Conservation (phyloP, 2,888 invertebrate species). For the Brachyptera putata region DNA sequence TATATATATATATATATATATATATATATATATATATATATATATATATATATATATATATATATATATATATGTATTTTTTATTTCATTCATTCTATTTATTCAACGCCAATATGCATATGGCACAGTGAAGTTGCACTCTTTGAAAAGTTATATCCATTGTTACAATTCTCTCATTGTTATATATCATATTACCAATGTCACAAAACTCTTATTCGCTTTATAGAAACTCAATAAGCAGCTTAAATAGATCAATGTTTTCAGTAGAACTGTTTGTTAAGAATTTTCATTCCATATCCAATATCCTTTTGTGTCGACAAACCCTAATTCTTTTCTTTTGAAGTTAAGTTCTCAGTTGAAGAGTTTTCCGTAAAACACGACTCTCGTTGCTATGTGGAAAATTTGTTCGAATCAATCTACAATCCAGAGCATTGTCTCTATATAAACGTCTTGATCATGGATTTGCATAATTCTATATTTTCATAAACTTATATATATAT, state of each 20-base stretch:
- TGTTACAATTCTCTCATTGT: conserved; percentile 1
- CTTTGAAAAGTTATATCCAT: not conserved
- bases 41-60: too few species aligned
- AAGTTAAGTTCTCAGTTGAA: conserved; percentile 10
- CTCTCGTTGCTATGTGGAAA: too few species aligned
- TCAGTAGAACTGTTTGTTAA: conserved; percentile 4
- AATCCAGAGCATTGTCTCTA: not conserved
- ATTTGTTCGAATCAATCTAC: too few species aligned
- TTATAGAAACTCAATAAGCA: conserved; percentile 14
- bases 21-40: too few species aligned
- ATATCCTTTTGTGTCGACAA: conserved; percentile 10
- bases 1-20: too few species aligned
- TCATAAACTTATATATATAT: too few species aligned
- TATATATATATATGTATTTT: too few species aligned
- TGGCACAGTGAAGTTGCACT: not conserved
- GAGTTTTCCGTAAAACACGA: too few species aligned
- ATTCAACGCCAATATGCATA: too few species aligned
- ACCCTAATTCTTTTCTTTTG: too few species aligned
- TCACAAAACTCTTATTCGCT: conserved; percentile 10
- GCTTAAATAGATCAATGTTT: conserved; percentile 4
- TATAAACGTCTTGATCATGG: conserved; percentile 6
- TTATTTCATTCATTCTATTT: too few species aligned
- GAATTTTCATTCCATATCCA: conserved; percentile 12
- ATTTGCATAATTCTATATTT: conserved; percentile 20
- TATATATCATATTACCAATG: not conserved